A percentile compares a stretch with the other conserved stretches of the same genome.
phyloP scores from a whole-genome alignment of 2,797 vertebrate genomes.

The Saguinus oedipus region DNA sequence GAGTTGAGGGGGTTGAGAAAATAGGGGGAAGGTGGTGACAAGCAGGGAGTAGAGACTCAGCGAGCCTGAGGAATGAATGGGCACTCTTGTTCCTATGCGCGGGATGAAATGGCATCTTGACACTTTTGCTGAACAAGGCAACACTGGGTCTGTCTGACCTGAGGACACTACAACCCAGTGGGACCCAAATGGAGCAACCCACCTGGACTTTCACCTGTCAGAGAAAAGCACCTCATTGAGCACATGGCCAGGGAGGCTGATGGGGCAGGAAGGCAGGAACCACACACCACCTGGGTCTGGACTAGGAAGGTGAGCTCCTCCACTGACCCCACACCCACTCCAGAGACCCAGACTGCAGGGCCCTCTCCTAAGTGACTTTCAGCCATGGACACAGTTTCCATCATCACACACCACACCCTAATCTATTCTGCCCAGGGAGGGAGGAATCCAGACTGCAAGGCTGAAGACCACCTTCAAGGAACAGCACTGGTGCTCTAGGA shows the following conservation, averaged over 20 bases:
- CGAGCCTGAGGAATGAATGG: background rate
- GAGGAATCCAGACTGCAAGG: background rate
- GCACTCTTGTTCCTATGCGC: fast-evolving
- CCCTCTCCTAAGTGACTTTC: background rate
- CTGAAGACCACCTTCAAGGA: background rate
- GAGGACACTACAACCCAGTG: fast-evolving
- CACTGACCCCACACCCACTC: fast-evolving
- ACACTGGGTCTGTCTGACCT: background rate
- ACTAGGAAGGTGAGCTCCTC: background rate
- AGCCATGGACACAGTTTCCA: background rate
- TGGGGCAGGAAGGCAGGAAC: background rate
- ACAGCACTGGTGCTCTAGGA: background rate
- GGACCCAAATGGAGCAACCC: background rate
- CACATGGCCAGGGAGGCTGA: background rate
- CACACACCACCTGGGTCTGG: background rate
- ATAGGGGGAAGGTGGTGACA: background rate
- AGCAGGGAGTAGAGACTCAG: background rate
- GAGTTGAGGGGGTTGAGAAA: background rate
- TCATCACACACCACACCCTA: background rate
- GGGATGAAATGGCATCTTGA: background rate
- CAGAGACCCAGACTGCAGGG: background rate
- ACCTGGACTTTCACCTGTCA: background rate
- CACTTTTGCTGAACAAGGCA: background rate
- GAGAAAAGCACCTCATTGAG: background rate
- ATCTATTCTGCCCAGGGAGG: background rate